Conservation (phyloP, 2,888 invertebrate species). For the Syrista parreyssii region DNA sequence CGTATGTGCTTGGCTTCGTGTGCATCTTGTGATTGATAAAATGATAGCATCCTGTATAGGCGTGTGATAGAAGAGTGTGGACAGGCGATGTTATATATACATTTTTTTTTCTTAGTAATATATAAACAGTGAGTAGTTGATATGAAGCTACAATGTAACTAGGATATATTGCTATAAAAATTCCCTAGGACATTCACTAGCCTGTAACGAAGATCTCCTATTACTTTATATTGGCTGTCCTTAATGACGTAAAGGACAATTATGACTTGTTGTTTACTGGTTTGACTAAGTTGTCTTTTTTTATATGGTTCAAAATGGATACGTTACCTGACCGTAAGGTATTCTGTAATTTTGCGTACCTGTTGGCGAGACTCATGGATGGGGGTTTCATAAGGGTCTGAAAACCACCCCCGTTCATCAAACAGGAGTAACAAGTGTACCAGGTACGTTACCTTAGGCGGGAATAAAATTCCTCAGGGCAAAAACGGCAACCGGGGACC, state of each 20-base stretch:
- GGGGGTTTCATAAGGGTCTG: not conserved
- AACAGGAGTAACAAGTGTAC: conserved; percentile 38
- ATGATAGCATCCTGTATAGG: conserved; percentile 32
- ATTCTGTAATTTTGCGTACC: not conserved
- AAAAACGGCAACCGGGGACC: conserved; percentile 28
- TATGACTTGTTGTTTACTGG: not conserved
- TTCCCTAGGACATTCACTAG: not conserved
- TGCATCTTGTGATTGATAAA: conserved; percentile 40
- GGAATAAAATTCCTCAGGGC: not conserved
- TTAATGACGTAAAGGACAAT: conserved; percentile 45
- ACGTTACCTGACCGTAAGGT: not conserved
- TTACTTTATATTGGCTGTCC: conserved; percentile 31
- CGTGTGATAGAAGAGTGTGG: not conserved
- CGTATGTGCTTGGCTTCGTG: conserved; percentile 28
- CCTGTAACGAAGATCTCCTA: conserved; percentile 23
- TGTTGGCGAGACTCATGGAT: not conserved
- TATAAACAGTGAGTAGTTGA: not conserved
- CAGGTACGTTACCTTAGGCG: not conserved
- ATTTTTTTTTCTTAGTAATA: not conserved
- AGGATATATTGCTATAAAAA: not conserved
- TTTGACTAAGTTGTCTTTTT: not conserved
- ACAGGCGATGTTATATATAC: not conserved
- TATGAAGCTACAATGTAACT: not conserved
- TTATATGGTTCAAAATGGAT: not conserved
- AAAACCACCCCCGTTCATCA: not conserved